Percentiles rank a stretch among this genome's conserved stretches.
These are phyloP conservation scores for Drosophila ercepeae DNA, from an alignment of 1,140 invertebrate species.

Conservation along the genomic window DNA sequence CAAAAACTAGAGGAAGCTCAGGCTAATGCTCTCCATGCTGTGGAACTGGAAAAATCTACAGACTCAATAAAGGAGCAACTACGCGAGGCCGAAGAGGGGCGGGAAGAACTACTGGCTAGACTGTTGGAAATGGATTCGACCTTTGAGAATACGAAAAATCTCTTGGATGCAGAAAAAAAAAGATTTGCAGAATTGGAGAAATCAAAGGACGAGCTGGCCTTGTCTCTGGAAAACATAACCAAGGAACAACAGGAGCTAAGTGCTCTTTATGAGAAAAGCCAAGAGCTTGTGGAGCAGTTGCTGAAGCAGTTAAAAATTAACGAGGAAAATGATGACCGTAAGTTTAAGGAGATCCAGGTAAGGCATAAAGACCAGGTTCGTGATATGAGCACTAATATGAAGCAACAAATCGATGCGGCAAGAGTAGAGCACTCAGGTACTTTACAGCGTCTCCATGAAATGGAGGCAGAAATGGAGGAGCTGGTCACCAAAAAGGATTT, in stretches of 20 bases:
- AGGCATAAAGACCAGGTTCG: slow-evolving; percentile 14
- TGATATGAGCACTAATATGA: slow-evolving; percentile 16
- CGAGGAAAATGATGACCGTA: not conserved
- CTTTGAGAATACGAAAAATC: not conserved
- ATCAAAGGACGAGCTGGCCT: not conserved
- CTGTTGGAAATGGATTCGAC: not conserved
- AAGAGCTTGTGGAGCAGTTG: slow-evolving; percentile 35
- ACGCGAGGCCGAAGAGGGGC: not conserved
- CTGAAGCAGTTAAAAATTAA: slow-evolving; percentile 5
- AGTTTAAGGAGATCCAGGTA: slow-evolving; percentile 3
- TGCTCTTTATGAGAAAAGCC: slow-evolving; percentile 23
- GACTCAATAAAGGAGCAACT: not conserved
- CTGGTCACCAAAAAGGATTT: not conserved
- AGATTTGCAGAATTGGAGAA: not conserved
- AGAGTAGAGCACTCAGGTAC: not conserved
- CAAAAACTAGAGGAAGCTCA: not conserved
- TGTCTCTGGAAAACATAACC: slow-evolving; percentile 10
- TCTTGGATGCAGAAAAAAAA: not conserved
- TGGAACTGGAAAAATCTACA: no score
- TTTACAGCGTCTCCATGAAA: not conserved
- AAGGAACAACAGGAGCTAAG: slow-evolving; percentile 44
- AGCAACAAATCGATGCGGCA: slow-evolving; percentile 20
- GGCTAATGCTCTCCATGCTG: not conserved
- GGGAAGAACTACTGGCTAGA: not conserved
- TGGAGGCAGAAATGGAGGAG: not conserved